A percentile compares a stretch with the other conserved stretches of the same genome.
These are phyloP conservation scores for Thaumatotibia leucotreta DNA, from an alignment of 1,140 invertebrate species.

Conservation along the genomic window DNA sequence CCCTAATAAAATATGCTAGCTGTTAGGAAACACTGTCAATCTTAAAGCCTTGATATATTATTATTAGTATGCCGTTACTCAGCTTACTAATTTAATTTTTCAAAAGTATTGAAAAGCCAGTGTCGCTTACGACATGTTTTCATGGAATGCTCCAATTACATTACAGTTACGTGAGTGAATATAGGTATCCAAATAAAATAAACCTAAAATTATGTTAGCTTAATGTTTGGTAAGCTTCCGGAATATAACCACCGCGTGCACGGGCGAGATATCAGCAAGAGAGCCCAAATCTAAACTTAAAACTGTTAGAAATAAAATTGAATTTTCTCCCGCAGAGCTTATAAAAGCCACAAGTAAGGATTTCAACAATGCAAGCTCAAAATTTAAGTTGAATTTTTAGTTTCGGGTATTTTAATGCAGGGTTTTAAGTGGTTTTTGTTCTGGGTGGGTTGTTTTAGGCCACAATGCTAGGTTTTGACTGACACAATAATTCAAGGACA, in stretches of 20 bases:
- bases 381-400: constrained; percentile 6
- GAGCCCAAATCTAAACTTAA: neutral
- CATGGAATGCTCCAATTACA: too few relatives aligned
- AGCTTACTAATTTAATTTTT: too few relatives aligned
- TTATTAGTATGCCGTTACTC: too few relatives aligned
- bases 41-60: too few relatives aligned
- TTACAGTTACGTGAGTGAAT: too few relatives aligned
- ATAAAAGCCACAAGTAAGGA: neutral
- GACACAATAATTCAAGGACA: too few relatives aligned
- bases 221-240: neutral
- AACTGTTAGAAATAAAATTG: neutral
- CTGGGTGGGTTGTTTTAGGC: neutral
- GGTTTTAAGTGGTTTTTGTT: neutral
- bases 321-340: neutral
- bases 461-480: neutral
- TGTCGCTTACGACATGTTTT: too few relatives aligned
- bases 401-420: neutral
- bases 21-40: too few relatives aligned
- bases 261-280: neutral
- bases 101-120: too few relatives aligned
- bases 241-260: neutral
- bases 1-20: too few relatives aligned
- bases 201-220: too few relatives aligned
- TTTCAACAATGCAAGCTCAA: constrained; percentile 6
- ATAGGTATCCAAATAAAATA: too few relatives aligned